A percentile compares a stretch with the other conserved stretches of the same genome.
phyloP scores from a whole-genome alignment of 1,140 invertebrate species.

The Ceratina australensis region DNA sequence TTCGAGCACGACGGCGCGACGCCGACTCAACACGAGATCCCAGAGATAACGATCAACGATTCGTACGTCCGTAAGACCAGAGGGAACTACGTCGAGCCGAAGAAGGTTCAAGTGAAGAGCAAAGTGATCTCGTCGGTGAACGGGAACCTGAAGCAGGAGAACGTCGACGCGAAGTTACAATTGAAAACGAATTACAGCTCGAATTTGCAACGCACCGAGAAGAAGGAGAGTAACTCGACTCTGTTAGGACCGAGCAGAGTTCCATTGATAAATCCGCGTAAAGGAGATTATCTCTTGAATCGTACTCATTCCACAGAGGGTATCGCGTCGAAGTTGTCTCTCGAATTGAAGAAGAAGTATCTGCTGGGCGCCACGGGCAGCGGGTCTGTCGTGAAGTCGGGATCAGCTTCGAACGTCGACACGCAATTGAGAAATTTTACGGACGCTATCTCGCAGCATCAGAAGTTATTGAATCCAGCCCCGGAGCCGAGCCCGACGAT shows the following conservation, averaged over 20 bases:
- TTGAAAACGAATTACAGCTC: slow-evolving; percentile 48
- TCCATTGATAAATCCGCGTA: slow-evolving; percentile 80
- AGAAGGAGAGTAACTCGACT: slow-evolving; percentile 30
- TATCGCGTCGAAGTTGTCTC: slow-evolving; percentile 90
- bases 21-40: slow-evolving; percentile 84
- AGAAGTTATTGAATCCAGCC: slow-evolving; percentile 91
- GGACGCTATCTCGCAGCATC: slow-evolving; percentile 92
- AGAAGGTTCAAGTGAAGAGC: slow-evolving; percentile 83
- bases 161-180: slow-evolving; percentile 11
- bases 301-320: slow-evolving; percentile 91
- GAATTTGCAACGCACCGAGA: slow-evolving; percentile 13
- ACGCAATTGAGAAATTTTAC: slow-evolving; percentile 90
- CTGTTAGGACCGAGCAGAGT: slow-evolving; percentile 61
- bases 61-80: slow-evolving; percentile 78
- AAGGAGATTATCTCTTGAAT: slow-evolving; percentile 87
- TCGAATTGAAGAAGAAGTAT: slow-evolving; percentile 92
- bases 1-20: slow-evolving; percentile 90
- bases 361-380: slow-evolving; percentile 84
- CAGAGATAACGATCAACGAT: slow-evolving; percentile 85
- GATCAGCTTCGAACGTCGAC: slow-evolving; percentile 91
- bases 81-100: slow-evolving; percentile 77
- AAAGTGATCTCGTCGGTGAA: slow-evolving; percentile 73
- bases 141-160: slow-evolving; percentile 65
- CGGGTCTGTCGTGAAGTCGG: slow-evolving; percentile 88
- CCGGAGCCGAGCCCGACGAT: slow-evolving; percentile 87